Conservation (phyloP, 64 coral and sea anemone genomes). For the Actinia equina region DNA sequence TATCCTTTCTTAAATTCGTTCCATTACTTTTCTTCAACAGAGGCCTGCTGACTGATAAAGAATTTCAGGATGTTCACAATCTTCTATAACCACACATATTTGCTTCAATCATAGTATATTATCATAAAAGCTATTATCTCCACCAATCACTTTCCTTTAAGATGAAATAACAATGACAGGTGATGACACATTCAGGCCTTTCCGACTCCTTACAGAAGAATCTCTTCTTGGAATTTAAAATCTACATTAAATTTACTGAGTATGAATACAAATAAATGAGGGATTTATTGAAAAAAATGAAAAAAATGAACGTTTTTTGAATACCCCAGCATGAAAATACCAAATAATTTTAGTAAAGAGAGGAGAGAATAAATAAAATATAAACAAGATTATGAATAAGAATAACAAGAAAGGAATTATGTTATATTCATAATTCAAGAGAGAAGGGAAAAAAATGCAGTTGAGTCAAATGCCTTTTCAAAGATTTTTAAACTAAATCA, state of each 20-base stretch:
- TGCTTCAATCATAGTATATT: not conserved
- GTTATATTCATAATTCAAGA: not conserved
- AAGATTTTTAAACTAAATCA: not conserved
- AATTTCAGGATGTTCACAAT: not conserved
- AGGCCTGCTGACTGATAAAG: conserved; percentile 1
- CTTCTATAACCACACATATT: not conserved
- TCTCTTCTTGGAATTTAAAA: not conserved
- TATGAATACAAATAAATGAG: not conserved
- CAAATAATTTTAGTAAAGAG: conserved; percentile 3
- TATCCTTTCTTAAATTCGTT: not conserved
- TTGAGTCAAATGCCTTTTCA: not conserved
- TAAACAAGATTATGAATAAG: not conserved
- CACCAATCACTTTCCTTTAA: not conserved
- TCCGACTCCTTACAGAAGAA: not conserved
- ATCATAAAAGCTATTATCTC: not conserved
- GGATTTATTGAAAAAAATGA: not conserved
- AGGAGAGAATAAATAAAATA: not conserved
- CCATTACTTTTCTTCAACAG: not conserved
- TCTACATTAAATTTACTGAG: not conserved
- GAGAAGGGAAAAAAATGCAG: not conserved
- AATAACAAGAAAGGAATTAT: not conserved
- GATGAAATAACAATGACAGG: not conserved
- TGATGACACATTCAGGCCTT: not conserved
- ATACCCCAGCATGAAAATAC: conserved; percentile 4
- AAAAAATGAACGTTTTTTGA: not conserved